A percentile compares a stretch with the other conserved stretches of the same genome.
These are phyloP conservation scores for Quadriops clusia DNA, from an alignment of 2,888 invertebrate species.

Conservation along the genomic window DNA sequence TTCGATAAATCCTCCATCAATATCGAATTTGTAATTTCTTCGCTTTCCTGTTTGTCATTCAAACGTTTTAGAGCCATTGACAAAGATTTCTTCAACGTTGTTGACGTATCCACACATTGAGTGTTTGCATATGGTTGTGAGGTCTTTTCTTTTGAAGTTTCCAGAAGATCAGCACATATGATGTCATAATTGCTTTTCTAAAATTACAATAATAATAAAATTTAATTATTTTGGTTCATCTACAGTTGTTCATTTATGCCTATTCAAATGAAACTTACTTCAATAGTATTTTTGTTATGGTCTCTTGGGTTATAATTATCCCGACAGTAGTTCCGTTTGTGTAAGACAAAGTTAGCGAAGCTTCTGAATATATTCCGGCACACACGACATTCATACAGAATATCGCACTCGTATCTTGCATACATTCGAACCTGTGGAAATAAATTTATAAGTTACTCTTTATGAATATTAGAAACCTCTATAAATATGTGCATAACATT, in stretches of 20 bases:
- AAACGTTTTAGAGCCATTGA: conserved; percentile 20
- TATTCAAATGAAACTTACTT: too few species aligned
- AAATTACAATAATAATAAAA: too few species aligned
- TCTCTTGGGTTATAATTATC: conserved; percentile 36
- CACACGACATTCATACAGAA: conserved; percentile 80
- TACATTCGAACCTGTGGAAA: conserved; percentile 61
- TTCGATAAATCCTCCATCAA: conserved; percentile 22
- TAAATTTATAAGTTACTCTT: not conserved
- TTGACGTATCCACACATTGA: too few species aligned
- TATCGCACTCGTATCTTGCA: conserved; percentile 72
- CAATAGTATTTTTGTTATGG: not conserved
- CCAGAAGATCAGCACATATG: too few species aligned
- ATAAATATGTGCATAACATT: too few species aligned
- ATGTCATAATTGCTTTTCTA: too few species aligned
- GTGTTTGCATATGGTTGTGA: too few species aligned
- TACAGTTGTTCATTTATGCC: too few species aligned
- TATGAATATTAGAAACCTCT: too few species aligned
- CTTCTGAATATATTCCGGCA: conserved; percentile 80
- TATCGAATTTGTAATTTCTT: conserved; percentile 21
- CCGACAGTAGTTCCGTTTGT: conserved; percentile 74
- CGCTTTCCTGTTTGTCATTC: conserved; percentile 23
- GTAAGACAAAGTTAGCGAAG: conserved; percentile 77
- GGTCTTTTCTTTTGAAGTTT: too few species aligned
- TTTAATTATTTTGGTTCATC: too few species aligned
- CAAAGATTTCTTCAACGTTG: too few species aligned